Evolutionary conservation across 2,113 vertebrate genomes (phyloP).

Genomic region (Vimba vimba): DNA sequence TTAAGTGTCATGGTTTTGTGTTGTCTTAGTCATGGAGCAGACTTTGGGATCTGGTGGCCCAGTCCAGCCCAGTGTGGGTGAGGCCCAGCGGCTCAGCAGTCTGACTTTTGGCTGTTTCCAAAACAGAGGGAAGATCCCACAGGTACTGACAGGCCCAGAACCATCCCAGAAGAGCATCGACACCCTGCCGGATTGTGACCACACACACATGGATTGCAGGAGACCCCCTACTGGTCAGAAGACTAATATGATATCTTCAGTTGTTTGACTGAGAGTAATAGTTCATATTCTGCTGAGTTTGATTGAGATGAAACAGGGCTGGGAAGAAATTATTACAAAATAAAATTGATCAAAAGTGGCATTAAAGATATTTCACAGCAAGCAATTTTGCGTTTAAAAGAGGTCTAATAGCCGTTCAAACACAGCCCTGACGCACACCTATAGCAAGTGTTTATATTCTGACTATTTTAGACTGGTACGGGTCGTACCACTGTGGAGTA

Average conservation of each 20-base stretch:
- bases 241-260: background rate
- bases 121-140: constrained; percentile 86
- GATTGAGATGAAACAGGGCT: background rate
- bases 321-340: background rate
- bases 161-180: constrained; percentile 74
- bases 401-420: too few relatives aligned
- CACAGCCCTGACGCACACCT: too few relatives aligned
- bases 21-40: constrained; percentile 77
- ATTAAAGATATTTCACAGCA: background rate
- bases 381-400: too few relatives aligned
- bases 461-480: too few relatives aligned
- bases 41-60: constrained; percentile 66
- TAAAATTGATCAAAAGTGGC: background rate
- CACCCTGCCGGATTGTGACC: constrained; percentile 41
- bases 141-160: constrained; percentile 78
- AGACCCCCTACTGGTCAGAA: constrained; percentile 47
- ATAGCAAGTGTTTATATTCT: too few relatives aligned
- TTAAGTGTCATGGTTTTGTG: background rate
- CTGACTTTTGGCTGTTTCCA: constrained; percentile 94
- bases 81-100: constrained; percentile 90
- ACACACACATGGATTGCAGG: background rate
- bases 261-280: background rate
- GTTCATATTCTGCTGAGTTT: background rate
- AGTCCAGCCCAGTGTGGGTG: constrained; percentile 73
- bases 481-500: too few relatives aligned